Conservation (phyloP, 1,140 invertebrate genomes). For the Ridgeia piscesae region DNA sequence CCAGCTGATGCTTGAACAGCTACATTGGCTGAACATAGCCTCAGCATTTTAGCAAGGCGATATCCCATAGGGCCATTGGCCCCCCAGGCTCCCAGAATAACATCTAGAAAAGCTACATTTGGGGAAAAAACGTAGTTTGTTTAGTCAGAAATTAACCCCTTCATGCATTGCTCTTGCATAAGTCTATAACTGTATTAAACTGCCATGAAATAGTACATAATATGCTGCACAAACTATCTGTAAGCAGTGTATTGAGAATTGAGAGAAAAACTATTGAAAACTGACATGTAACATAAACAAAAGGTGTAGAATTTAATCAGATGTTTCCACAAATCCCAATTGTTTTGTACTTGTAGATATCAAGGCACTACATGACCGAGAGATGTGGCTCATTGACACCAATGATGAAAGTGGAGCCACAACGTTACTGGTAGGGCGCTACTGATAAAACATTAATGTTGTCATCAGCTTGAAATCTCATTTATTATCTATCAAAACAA, state of each 20-base stretch:
- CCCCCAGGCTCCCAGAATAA: too few relatives aligned
- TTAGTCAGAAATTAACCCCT: too few relatives aligned
- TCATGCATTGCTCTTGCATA: too few relatives aligned
- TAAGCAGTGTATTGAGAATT: not conserved
- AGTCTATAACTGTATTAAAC: not conserved
- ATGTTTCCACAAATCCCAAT: not conserved
- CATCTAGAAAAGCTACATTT: too few relatives aligned
- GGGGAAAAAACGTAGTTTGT: too few relatives aligned
- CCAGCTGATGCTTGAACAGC: too few relatives aligned
- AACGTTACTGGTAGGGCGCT: constrained; percentile 72
- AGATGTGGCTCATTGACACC: constrained; percentile 86
- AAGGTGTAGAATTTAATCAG: not conserved
- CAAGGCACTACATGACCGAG: constrained; percentile 73
- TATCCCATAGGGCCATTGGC: too few relatives aligned
- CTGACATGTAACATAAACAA: not conserved
- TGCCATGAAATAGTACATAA: not conserved
- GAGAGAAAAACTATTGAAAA: not conserved
- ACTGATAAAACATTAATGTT: constrained; percentile 26
- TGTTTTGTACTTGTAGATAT: constrained; percentile 62
- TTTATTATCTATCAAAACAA: not conserved
- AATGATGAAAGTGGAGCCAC: constrained; percentile 78
- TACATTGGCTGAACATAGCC: too few relatives aligned
- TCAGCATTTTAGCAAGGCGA: too few relatives aligned
- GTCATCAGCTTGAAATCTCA: not conserved
- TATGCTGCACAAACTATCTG: not conserved